Evolutionary conservation across 2,113 vertebrate genomes (phyloP).

Genomic region (Heptranchias perlo): DNA sequence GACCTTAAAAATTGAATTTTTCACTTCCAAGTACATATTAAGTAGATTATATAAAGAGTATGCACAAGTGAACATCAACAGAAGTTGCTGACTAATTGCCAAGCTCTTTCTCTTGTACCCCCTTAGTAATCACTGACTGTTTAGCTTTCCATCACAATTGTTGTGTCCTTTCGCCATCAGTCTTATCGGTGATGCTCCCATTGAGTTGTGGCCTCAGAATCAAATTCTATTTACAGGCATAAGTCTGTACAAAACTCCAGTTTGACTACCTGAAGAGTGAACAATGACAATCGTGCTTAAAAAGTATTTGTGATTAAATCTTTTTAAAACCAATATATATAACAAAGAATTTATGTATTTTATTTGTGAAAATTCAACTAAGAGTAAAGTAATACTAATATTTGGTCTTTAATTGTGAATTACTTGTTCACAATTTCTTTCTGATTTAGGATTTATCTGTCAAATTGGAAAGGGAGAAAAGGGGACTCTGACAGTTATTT

Average conservation of each 20-base stretch:
- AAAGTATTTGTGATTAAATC: not conserved
- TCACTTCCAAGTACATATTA: not conserved
- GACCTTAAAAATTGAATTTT: not conserved
- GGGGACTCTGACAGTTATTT: slow-evolving; percentile 42
- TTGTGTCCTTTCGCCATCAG: not conserved
- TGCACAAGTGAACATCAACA: not conserved
- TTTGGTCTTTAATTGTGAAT: not conserved
- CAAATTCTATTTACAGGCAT: not conserved
- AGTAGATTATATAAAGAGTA: not conserved
- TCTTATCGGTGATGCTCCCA: not conserved
- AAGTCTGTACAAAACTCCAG: not conserved
- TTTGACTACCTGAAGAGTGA: not conserved
- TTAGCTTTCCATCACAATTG: not conserved
- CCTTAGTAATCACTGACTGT: not conserved
- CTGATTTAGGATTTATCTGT: not conserved
- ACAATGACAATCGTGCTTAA: not conserved
- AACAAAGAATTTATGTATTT: not conserved
- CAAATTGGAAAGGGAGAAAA: not conserved
- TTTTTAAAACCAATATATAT: not conserved
- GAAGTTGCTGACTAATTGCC: not conserved
- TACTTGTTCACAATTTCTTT: not conserved
- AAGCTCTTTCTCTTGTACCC: not conserved
- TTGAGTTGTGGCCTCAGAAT: not conserved
- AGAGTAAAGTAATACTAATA: not conserved
- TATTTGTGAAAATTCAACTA: not conserved